phyloP scores from a whole-genome alignment of 2,113 vertebrate genomes.

The Coreoperca whiteheadi region DNA sequence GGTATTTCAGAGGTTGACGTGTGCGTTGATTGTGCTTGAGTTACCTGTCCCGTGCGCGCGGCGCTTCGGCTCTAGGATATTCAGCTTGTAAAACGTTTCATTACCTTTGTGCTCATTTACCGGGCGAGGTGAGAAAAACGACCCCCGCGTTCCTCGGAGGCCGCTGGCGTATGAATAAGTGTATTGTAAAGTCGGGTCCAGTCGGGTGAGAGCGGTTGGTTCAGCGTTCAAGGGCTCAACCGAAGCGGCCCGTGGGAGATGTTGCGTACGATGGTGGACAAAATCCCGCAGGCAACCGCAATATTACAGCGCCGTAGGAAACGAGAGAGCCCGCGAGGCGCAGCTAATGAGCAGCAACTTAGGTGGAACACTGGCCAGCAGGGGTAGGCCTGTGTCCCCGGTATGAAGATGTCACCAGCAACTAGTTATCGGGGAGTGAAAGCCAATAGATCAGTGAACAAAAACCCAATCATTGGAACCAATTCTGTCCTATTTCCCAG shows the following conservation, averaged over 20 bases:
- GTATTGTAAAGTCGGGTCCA: not conserved
- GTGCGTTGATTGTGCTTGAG: not conserved
- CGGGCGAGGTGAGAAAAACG: not conserved
- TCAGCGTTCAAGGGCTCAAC: conserved; percentile 11
- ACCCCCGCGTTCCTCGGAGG: not conserved
- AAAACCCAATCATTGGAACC: no score
- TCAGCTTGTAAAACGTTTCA: not conserved
- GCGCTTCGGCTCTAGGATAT: not conserved
- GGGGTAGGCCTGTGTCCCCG: not conserved
- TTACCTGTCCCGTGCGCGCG: not conserved
- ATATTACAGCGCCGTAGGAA: no score
- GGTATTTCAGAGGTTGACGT: conserved; percentile 39
- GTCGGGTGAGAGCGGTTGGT: not conserved
- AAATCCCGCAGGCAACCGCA: not conserved
- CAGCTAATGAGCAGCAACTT: no score
- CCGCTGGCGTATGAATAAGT: not conserved
- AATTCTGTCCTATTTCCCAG: not conserved
- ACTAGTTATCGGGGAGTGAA: not conserved
- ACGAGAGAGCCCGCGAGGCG: no score
- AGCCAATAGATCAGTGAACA: not conserved
- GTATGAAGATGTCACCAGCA: not conserved
- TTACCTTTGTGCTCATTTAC: not conserved
- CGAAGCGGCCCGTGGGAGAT: not conserved
- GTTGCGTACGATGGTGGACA: not conserved
- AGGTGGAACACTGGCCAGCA: not conserved